Base-by-base conservation (phyloP, 2,888 invertebrate species). In the Mesorhabditis belari region DNA sequence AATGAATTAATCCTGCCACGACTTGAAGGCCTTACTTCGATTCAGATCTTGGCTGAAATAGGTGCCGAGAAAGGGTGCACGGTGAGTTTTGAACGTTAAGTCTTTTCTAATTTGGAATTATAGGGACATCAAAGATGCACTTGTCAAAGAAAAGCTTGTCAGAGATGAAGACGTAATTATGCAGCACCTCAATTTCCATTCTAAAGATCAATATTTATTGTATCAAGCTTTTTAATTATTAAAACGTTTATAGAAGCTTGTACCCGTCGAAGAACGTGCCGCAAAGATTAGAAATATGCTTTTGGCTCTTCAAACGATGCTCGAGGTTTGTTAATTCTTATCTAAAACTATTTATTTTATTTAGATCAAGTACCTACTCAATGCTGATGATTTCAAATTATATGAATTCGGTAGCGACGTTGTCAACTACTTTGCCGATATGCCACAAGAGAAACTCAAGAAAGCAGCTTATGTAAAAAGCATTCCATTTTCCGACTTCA, bases 21-120 rank as follows among this genome's bases (percentile, higher is more conserved):
- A 28, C 56, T 64, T 21, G 64, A 64, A 50, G 56, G 24, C 2
- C 52, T 62, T 35, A 61, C 61, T 9, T 55, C 61, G 5, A 58
- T 64, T n/a, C 61, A 61, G 26, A 53, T 64, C 12, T 51, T 61
- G 2, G 29, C 60, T 19, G 64, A 64, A 29, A 61, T 64, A 44
- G 64, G 64, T 5, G 26, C 60, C n/a, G 64, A 64, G 28, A 35
- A 54, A n/a, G 58, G 61, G 50, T 28, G n/a, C n/a, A n/a, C n/a
- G n/a, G n/a, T n/a, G n/a, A n/a, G n/a, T n/a, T n/a, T n/a, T n/a
- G n/a, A n/a, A n/a, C n/a, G n/a, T n/a, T n/a, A n/a, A n/a, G n/a
- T n/a, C n/a, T n/a, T n/a, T n/a, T n/a, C n/a, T n/a, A n/a, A n/a
- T n/a, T n/a, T n/a, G n/a, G 23, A n/a, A 24, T 55, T 35, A 17